phyloP scores from a whole-genome alignment of 2,113 vertebrate genomes.

The Callochromis pleurospilus region DNA sequence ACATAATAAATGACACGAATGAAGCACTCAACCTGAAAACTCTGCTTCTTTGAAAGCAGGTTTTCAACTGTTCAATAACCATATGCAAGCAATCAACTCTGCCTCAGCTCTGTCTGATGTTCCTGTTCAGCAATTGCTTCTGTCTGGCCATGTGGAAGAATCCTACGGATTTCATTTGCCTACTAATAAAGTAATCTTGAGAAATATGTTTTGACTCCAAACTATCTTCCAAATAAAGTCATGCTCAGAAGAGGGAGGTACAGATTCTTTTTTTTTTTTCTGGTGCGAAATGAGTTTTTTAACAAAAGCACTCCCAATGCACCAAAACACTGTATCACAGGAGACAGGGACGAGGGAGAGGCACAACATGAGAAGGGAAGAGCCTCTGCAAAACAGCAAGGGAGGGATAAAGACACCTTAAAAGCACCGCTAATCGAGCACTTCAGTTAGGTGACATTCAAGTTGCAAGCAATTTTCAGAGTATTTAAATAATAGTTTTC shows the following conservation, averaged over 20 bases:
- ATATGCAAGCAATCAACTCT: slow-evolving; percentile 31
- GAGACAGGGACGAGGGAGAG: background rate
- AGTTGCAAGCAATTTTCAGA: slow-evolving; percentile 1
- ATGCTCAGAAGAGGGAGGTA: background rate
- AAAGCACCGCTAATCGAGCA: background rate
- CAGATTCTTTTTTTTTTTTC: background rate
- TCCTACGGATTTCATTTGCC: slow-evolving; percentile 12
- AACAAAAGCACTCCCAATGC: background rate
- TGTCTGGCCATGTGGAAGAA: background rate
- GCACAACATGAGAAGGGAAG: background rate
- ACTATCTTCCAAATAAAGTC: background rate
- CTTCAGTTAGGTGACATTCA: background rate
- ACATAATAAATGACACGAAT: slow-evolving; percentile 2
- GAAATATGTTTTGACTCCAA: background rate
- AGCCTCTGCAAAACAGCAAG: background rate
- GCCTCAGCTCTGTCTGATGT: slow-evolving; percentile 17
- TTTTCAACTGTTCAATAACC: slow-evolving; percentile 5
- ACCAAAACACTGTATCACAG: background rate
- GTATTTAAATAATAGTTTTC: background rate
- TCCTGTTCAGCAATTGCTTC: background rate
- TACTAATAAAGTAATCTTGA: slow-evolving; percentile 17
- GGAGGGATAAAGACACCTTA: background rate
- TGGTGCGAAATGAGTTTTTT: background rate
- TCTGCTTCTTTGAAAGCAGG: background rate
- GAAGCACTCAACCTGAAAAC: slow-evolving; percentile 1